Conservation (phyloP, 2,888 invertebrate genomes). For the Microplitis manilae region DNA sequence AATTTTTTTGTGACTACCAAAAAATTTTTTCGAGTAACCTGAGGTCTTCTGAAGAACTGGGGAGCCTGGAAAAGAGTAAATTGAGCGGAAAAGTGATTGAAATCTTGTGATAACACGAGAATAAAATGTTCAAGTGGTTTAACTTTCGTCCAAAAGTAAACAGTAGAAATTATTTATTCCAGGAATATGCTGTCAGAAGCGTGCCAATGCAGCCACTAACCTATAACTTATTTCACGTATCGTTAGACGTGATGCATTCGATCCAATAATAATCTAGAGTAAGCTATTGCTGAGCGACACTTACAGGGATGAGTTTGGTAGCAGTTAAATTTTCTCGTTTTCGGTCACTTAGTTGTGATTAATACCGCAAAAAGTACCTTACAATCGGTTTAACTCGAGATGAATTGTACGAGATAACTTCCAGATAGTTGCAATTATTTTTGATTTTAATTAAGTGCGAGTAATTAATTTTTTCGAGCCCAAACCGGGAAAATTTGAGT, state of each 20-base stretch:
- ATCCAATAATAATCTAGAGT: conserved; percentile 71
- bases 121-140: background rate
- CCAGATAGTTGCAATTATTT: no score
- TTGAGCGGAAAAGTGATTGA: background rate
- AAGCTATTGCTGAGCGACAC: background rate
- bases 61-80: background rate
- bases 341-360: background rate
- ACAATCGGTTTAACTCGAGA: background rate
- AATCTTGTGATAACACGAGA: background rate
- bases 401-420: background rate
- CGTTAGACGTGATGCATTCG: conserved; percentile 73
- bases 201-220: conserved; percentile 73
- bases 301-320: background rate
- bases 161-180: conserved; percentile 55
- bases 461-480: no score
- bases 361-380: background rate
- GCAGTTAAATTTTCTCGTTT: background rate
- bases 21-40: no score
- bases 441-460: no score
- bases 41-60: no score
- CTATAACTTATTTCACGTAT: conserved; percentile 73
- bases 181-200: conserved; percentile 71
- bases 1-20: no score
- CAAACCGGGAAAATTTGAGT: no score
- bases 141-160: background rate